These are phyloP conservation scores for Cyclina sinensis DNA, from an alignment of 1,140 invertebrate species.

Conservation along the genomic window DNA sequence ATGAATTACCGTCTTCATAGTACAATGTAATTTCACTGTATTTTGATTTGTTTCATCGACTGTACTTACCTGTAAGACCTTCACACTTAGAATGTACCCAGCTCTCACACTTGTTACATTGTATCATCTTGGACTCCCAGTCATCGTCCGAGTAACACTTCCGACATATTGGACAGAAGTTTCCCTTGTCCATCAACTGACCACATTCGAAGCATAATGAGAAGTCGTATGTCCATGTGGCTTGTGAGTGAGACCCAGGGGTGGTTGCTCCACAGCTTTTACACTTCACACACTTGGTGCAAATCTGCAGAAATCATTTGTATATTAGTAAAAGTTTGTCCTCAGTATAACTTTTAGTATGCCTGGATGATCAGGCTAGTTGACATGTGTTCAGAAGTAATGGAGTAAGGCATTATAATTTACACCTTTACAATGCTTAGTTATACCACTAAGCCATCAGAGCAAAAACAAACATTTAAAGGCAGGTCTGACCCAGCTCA, in stretches of 20 bases:
- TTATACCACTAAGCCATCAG: too few relatives aligned
- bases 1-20: too few relatives aligned
- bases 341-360: background rate
- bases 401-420: too few relatives aligned
- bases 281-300: conserved; percentile 95
- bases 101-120: conserved; percentile 95
- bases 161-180: conserved; percentile 97
- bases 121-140: conserved; percentile 98
- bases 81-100: conserved; percentile 98
- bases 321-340: too few relatives aligned
- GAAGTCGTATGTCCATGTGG: conserved; percentile 94
- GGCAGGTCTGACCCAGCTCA: too few relatives aligned
- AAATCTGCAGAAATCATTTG: too few relatives aligned
- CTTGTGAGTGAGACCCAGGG: conserved; percentile 91
- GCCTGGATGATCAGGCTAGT: too few relatives aligned
- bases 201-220: conserved; percentile 96
- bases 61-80: conserved; percentile 89
- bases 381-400: too few relatives aligned
- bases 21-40: too few relatives aligned
- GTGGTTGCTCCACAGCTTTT: conserved; percentile 92
- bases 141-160: conserved; percentile 97
- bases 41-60: too few relatives aligned
- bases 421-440: too few relatives aligned
- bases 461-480: too few relatives aligned
- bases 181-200: conserved; percentile 94